A percentile compares a stretch with the other conserved stretches of the same genome.
Conservation (phyloP, 2,888 invertebrate species). For the Dendrolimus houi region DNA sequence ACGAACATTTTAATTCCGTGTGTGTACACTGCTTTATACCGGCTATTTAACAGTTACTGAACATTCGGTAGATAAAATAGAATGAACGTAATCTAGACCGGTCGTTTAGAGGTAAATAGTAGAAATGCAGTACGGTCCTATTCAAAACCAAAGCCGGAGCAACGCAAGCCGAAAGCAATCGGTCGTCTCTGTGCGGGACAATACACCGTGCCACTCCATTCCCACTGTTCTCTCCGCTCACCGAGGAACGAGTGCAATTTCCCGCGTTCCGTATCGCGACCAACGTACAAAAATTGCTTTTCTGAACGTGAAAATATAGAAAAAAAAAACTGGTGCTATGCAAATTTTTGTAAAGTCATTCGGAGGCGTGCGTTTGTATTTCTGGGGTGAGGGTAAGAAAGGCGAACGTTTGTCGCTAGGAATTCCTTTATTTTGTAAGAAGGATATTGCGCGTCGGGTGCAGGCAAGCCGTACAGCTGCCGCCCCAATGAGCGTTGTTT, state of each 20-base stretch:
- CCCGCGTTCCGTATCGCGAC: constrained; percentile 64
- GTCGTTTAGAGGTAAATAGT: neutral
- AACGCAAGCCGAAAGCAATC: constrained; percentile 50
- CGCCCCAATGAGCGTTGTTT: constrained; percentile 53
- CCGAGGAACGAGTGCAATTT: constrained; percentile 67
- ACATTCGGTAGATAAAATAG: neutral
- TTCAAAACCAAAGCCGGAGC: neutral
- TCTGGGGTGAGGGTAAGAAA: constrained; percentile 66
- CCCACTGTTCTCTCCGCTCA: constrained; percentile 52
- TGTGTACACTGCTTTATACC: too few species aligned
- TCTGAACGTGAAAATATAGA: constrained; percentile 65
- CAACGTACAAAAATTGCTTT: constrained; percentile 75
- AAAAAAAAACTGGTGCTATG: constrained; percentile 58
- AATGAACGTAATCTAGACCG: neutral
- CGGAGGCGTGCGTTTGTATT: constrained; percentile 73
- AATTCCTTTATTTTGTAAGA: constrained; percentile 70
- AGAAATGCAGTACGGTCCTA: neutral
- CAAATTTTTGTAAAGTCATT: constrained; percentile 76
- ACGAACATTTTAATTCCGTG: too few species aligned
- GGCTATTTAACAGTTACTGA: neutral
- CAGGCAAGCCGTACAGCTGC: constrained; percentile 57
- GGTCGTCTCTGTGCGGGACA: constrained; percentile 47
- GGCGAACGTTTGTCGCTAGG: constrained; percentile 70
- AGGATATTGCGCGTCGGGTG: constrained; percentile 74
- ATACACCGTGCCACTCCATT: constrained; percentile 53